These are phyloP conservation scores for Donacobius atricapilla DNA, from an alignment of 2,113 vertebrate genomes.

Conservation along the genomic window DNA sequence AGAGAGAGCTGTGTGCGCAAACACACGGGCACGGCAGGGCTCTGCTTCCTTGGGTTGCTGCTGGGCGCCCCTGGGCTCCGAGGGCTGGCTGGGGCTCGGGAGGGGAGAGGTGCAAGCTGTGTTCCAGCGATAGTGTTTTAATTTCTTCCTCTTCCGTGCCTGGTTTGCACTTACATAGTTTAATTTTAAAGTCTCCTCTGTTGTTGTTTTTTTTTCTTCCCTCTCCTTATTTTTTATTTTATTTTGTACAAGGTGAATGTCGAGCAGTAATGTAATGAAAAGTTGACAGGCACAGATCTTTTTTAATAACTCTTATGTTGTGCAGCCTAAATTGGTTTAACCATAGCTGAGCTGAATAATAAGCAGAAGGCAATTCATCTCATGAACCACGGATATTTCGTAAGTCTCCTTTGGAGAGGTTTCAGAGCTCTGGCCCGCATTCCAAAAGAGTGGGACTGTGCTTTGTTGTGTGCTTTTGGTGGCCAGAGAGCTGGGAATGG, in stretches of 20 bases:
- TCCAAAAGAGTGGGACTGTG: not conserved
- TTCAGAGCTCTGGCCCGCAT: not conserved
- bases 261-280: constrained; percentile 69
- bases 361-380: constrained; percentile 63
- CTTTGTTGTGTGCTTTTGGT: not conserved
- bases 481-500: not conserved
- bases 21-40: not conserved
- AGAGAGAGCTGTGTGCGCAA: not conserved
- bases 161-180: constrained; percentile 54
- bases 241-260: constrained; percentile 64
- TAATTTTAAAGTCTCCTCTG: constrained; percentile 40
- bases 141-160: constrained; percentile 24
- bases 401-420: constrained; percentile 18
- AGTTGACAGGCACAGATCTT: constrained; percentile 69
- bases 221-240: not conserved
- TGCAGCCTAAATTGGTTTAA: constrained; percentile 73
- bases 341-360: constrained; percentile 70
- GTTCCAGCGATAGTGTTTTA: constrained; percentile 36
- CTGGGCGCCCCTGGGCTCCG: not conserved
- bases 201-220: not conserved
- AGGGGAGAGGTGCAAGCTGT: not conserved
- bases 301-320: constrained; percentile 73
- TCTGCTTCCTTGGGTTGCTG: not conserved
- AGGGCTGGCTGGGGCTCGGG: not conserved
- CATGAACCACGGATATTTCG: not conserved